A percentile compares a stretch with the other conserved stretches of the same genome.
Evolutionary conservation across 2,797 vertebrate genomes (phyloP).

Genomic region (Chelidonichthys spinosus): DNA sequence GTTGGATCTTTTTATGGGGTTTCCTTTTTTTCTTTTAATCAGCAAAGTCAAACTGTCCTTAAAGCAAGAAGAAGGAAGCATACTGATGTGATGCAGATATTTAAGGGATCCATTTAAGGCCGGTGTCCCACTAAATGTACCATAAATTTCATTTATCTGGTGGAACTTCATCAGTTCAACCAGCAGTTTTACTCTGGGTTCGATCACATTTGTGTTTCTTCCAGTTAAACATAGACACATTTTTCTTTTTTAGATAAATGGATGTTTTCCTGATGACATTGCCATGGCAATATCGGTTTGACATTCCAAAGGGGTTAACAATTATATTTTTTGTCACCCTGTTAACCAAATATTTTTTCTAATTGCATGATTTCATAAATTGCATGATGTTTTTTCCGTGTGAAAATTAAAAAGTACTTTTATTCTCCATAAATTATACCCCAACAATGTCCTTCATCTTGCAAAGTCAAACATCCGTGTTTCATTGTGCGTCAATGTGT

Average conservation of each 20-base stretch:
- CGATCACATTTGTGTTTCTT: conserved; percentile 11
- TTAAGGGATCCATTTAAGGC: not conserved
- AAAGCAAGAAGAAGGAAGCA: not conserved
- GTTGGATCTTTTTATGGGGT: not conserved
- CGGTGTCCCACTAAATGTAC: not conserved
- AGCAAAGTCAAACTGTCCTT: conserved; percentile 3
- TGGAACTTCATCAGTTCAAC: not conserved
- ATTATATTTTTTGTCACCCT: conserved; percentile 4
- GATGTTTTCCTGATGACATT: conserved; percentile 3
- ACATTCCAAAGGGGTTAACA: not conserved
- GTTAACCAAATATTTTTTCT: not conserved
- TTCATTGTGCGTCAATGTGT: conserved; percentile 51
- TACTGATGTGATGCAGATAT: not conserved
- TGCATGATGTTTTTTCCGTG: conserved; percentile 2
- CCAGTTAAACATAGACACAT: not conserved
- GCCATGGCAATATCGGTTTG: not conserved
- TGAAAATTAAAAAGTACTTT: not conserved
- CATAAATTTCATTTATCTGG: not conserved
- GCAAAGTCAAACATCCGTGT: conserved; percentile 23
- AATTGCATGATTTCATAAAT: conserved; percentile 16
- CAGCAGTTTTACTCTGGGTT: not conserved
- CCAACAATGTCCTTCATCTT: not conserved
- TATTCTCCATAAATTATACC: conserved; percentile 5
- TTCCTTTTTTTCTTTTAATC: conserved; percentile 1
- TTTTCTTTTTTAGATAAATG: conserved; percentile 1